Percentiles rank a stretch among this genome's conserved stretches.
phyloP scores from a whole-genome alignment of 2,113 vertebrate genomes.

The Mesoclemmys tuberculata region DNA sequence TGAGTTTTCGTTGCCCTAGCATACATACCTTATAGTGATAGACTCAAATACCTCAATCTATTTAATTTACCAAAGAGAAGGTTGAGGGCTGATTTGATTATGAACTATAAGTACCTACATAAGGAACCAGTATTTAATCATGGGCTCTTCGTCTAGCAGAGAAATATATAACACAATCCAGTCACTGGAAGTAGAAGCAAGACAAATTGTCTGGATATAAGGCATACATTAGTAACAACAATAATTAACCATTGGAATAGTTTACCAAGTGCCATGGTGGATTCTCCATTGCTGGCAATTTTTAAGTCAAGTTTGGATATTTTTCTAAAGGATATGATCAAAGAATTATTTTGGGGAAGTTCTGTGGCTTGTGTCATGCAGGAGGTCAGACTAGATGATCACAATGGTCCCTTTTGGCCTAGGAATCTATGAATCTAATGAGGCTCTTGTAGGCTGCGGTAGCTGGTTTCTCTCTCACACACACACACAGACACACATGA shows the following conservation, averaged over 20 bases:
- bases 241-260: not conserved
- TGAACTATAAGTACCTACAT: not conserved
- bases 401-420: not conserved
- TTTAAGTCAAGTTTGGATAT: not conserved
- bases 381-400: not conserved
- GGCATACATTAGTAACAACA: not conserved
- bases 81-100: not conserved
- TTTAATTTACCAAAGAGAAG: not conserved
- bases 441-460: not conserved
- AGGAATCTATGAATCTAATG: not conserved
- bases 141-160: not conserved
- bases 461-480: not conserved
- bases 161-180: not conserved
- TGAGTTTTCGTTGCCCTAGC: not conserved
- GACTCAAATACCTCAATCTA: too few relatives aligned
- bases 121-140: not conserved
- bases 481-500: too few relatives aligned
- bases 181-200: not conserved
- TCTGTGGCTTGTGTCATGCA: not conserved
- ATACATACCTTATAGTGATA: too few relatives aligned
- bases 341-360: not conserved
- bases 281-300: not conserved
- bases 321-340: not conserved
- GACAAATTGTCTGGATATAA: not conserved
- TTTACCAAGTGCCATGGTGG: not conserved